phyloP scores from a whole-genome alignment of 2,888 invertebrate genomes.

The Drosophila suboccidentalis region DNA sequence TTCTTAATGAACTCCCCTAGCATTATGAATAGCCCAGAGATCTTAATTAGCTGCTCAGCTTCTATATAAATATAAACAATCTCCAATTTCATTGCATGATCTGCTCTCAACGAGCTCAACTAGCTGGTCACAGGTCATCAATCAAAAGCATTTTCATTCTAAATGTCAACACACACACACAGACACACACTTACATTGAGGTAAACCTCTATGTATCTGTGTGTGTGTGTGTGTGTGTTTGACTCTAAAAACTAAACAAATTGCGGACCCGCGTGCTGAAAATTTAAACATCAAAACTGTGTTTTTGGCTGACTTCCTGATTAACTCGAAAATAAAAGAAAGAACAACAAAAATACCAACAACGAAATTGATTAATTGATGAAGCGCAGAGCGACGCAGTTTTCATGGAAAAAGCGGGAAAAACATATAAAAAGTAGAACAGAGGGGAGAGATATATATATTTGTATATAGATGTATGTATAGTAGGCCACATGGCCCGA shows the following conservation, averaged over 20 bases:
- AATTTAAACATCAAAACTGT: constrained; percentile 76
- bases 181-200: constrained; percentile 14
- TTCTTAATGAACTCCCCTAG: neutral
- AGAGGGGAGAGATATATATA: constrained; percentile 3
- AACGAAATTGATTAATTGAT: constrained; percentile 77
- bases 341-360: constrained; percentile 60
- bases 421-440: constrained; percentile 49
- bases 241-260: constrained; percentile 65
- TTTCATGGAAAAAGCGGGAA: constrained; percentile 57
- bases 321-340: constrained; percentile 66
- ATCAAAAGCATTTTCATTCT: constrained; percentile 64
- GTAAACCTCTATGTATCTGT: constrained; percentile 17
- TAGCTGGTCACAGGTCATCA: constrained; percentile 62
- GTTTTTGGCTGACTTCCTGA: constrained; percentile 70
- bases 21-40: constrained; percentile 1
- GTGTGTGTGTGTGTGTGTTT: constrained; percentile 20
- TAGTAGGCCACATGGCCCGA: constrained; percentile 69
- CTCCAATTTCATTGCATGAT: constrained; percentile 35
- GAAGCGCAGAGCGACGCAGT: constrained; percentile 64
- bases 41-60: constrained; percentile 24
- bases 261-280: constrained; percentile 62
- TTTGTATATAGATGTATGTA: constrained; percentile 11
- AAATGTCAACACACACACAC: constrained; percentile 67
- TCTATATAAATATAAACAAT: constrained; percentile 26
- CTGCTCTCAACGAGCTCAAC: constrained; percentile 23